A percentile compares a stretch with the other conserved stretches of the same genome.
Evolutionary conservation across 2,113 vertebrate species (phyloP).

Genomic region (Pithys albifrons): DNA sequence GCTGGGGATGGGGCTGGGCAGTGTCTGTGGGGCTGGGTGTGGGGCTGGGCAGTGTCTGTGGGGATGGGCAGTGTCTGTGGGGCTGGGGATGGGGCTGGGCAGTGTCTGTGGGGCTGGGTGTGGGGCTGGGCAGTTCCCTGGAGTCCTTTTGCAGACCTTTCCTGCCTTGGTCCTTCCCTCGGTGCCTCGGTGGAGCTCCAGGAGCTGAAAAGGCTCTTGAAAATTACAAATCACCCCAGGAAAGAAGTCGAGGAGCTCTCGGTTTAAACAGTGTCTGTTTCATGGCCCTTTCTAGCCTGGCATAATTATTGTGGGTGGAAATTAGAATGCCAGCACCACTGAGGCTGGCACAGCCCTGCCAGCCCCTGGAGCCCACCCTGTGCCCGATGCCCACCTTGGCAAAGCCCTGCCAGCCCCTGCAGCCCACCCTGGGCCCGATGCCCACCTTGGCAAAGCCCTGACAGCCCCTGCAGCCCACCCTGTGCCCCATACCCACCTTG

Average conservation of each 20-base stretch:
- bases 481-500: background rate
- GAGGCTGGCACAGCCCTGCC: background rate
- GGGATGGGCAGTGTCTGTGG: no score
- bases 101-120: no score
- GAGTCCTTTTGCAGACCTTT: background rate
- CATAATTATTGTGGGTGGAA: background rate
- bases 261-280: background rate
- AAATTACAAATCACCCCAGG: background rate
- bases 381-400: background rate
- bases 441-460: background rate
- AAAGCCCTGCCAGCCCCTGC: fast-evolving
- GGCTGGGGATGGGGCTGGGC: no score
- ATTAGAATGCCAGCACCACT: fast-evolving
- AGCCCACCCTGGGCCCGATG: background rate
- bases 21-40: no score
- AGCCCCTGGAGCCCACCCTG: fast-evolving
- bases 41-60: no score
- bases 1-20: no score
- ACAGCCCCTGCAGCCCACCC: fast-evolving
- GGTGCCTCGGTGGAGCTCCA: background rate
- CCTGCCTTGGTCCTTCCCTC: background rate
- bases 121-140: background rate
- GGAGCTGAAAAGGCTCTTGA: background rate
- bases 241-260: background rate
- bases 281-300: background rate